A percentile compares a stretch with the other conserved stretches of the same genome.
Evolutionary conservation across 2,888 invertebrate species (phyloP).

Genomic region (Dolichopus griseipennis): DNA sequence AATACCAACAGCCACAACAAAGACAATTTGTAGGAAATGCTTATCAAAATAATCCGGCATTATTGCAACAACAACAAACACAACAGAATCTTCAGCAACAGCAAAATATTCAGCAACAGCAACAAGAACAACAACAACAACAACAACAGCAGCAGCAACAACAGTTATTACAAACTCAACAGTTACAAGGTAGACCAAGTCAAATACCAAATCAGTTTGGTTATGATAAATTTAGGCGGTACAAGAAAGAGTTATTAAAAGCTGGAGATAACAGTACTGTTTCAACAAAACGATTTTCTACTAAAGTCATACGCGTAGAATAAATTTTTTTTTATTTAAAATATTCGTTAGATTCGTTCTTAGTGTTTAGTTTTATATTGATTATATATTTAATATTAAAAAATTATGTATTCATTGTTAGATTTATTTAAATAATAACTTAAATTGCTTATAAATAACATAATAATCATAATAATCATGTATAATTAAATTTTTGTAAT

Average conservation of each 20-base stretch:
- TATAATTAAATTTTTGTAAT: too few species aligned
- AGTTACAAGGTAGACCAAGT: slow-evolving; percentile 36
- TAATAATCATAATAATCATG: too few species aligned
- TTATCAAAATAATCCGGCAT: slow-evolving; percentile 22
- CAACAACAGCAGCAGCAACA: slow-evolving; percentile 31
- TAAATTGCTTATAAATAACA: too few species aligned
- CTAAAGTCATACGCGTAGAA: background rate
- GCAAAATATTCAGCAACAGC: slow-evolving; percentile 26
- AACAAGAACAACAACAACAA: slow-evolving; percentile 29
- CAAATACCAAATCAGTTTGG: slow-evolving; percentile 38
- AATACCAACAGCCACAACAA: slow-evolving; percentile 25
- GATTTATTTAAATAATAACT: too few species aligned
- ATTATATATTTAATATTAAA: too few species aligned
- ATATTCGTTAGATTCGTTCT: too few species aligned
- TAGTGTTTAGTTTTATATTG: too few species aligned
- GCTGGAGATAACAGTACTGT: background rate
- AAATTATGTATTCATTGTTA: too few species aligned
- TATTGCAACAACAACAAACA: slow-evolving; percentile 24
- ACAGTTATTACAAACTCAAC: slow-evolving; percentile 35
- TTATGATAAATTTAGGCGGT: slow-evolving; percentile 39
- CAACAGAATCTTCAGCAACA: slow-evolving; percentile 22
- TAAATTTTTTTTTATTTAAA: background rate
- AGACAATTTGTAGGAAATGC: slow-evolving; percentile 18
- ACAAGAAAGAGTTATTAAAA: slow-evolving; percentile 31
- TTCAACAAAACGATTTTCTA: background rate